Evolutionary conservation across 2,113 vertebrate species (phyloP), one percentile per base, ranked within the genome.

Genomic region (Lampris megalopsis): DNA sequence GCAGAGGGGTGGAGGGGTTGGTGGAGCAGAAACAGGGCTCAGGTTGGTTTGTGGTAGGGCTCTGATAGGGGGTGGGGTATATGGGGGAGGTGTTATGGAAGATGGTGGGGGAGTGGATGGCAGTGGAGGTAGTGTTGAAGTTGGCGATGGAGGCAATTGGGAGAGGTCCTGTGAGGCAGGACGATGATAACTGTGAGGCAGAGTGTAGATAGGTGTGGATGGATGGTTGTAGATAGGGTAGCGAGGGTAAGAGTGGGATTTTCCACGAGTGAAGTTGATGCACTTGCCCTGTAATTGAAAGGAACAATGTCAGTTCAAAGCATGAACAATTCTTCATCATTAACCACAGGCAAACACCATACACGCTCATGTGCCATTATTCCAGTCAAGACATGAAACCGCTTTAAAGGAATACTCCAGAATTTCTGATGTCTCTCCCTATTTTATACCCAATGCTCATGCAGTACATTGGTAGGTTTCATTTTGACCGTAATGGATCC

Each of bases 201-300:
- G 61, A 2, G 89, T 92, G 92, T 95, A 95, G 90, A 95, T 91
- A 4, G 91, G 94, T 0, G 85, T 82, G 41, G 92, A 86, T 2
- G 94, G 94, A 0, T 95, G 85, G 47, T 96, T 96, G 93, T 97
- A 97, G 88, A 95, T 94, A 0, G 97, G 97, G 75, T 98, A 97
- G 76, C 94, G 95, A 62, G 95, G 93, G 0, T 92, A 80, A 0
- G 93, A 87, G 68, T 90, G 89, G 79, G 95, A 94, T 91, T 95
- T 96, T 75, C 94, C 95, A 10, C 96, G 90, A 54, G 95, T 97
- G 88, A 98, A 98, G 86, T 95, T 98, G 69, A 99, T 96, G 84
- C 97, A 99, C 71, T 94, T 95, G 1, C 97, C 97, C 97, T 98
- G 77, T 13, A 88, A 91, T 38, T 37, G n/a, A 84, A 66, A 64